Base-by-base conservation (phyloP, 2,797 vertebrate species). In the Esox lucius region DNA sequence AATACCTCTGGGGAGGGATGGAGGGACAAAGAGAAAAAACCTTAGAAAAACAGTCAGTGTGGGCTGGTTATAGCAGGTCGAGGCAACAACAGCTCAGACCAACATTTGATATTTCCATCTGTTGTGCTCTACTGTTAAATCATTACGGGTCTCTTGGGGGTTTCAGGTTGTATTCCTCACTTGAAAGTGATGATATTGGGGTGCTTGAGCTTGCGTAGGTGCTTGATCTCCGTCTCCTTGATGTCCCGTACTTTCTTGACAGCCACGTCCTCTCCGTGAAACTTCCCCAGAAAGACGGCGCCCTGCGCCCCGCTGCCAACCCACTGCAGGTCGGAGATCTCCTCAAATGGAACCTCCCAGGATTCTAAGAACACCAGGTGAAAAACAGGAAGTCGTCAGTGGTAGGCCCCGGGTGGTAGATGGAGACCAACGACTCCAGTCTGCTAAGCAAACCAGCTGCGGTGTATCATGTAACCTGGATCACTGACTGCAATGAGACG, bases 161-260 rank as follows among this genome's bases (percentile, higher is more conserved):
- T 22, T 46, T 28, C 11, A 31, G 80, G 33, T 26, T 24, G 13
- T 71, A 64, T 79, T 75, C 78, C 96, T 96, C 84, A 98, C 96
- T 97, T 98, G 92, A 98, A 98, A 39, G 96, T 97, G 89, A 98
- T 98, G 92, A 98, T 98, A 92, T 97, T 98, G 84, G 96, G 96
- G 80, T 98, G 96, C 85, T 97, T 98, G 81, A 98, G 95, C 78
- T 97, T 97, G 74, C 97, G 94, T 26, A 98, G 95, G 90, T 98
- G 97, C 84, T 97, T 98, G 92, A 98, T 98, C 87, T 98, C 97
- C 0, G 97, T 98, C 89, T 98, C 97, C 88, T 98, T 98, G 83
- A 97, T 95, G 90, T 97, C 96, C 83, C 97, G 89, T 26, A 98
- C 97, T 90, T 98, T 98, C 92, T 98, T 98, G 71, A 98, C 96